Percentiles rank a stretch among this genome's conserved stretches.
Conservation (phyloP, 2,797 vertebrate species). For the Carcharodon carcharias region DNA sequence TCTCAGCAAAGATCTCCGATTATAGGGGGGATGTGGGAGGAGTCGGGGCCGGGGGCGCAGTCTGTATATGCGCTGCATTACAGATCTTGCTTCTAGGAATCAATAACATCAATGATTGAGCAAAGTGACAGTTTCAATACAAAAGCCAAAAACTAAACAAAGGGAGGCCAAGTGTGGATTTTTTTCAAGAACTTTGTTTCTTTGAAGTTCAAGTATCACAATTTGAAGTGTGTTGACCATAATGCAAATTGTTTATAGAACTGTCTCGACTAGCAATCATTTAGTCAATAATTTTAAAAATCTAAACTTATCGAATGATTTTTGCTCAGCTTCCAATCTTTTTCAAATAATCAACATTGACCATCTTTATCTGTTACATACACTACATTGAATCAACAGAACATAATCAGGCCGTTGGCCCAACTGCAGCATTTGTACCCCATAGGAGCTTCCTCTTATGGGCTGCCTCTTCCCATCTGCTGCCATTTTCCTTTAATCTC, state of each 20-base stretch:
- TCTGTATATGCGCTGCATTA: too few relatives aligned
- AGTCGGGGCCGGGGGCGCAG: too few relatives aligned
- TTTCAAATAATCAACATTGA: neutral
- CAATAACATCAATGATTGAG: neutral
- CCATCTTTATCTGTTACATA: neutral
- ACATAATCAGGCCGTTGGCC: neutral
- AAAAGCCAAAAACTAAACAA: neutral
- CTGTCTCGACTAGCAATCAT: neutral
- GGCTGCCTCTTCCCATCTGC: neutral
- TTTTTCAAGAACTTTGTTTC: neutral
- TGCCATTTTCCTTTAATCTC: neutral
- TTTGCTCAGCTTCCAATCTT: neutral
- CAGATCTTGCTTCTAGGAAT: neutral
- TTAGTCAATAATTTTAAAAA: neutral
- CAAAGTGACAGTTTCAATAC: neutral
- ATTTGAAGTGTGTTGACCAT: neutral
- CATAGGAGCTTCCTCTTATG: neutral
- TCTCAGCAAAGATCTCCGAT: too few relatives aligned
- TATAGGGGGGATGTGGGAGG: too few relatives aligned
- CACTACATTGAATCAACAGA: neutral
- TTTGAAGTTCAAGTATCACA: neutral
- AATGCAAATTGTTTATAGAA: neutral
- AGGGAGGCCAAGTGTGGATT: neutral
- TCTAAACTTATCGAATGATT: neutral
- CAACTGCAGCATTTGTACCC: neutral